Percentiles rank a stretch among this genome's conserved stretches.
Conservation (phyloP, 2,888 invertebrate species). For the Idaea straminata region DNA sequence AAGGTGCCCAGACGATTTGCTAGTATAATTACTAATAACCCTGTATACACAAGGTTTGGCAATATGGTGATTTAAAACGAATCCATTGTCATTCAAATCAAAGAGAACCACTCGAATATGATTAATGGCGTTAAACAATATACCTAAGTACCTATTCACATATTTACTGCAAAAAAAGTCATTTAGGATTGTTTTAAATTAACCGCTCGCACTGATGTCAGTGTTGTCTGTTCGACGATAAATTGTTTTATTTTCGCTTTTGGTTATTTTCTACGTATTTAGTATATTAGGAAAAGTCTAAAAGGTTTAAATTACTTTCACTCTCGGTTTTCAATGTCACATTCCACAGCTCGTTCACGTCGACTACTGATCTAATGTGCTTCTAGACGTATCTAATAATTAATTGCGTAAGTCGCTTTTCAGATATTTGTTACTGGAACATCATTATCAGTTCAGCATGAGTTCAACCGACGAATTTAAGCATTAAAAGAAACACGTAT, state of each 20-base stretch:
- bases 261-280: no score
- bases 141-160: constrained; percentile 9
- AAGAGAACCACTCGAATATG: constrained; percentile 30
- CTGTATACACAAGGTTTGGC: no score
- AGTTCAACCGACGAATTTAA: background rate
- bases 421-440: background rate
- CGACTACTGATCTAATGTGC: background rate
- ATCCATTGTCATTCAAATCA: background rate
- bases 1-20: no score
- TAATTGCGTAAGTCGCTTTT: background rate
- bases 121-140: constrained; percentile 32
- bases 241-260: no score
- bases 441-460: background rate
- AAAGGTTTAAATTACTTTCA: background rate
- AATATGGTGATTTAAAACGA: background rate
- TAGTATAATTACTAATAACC: no score
- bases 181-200: constrained; percentile 13
- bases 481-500: background rate
- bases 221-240: background rate
- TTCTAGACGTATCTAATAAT: background rate
- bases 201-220: constrained; percentile 3
- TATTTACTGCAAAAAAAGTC: constrained; percentile 9
- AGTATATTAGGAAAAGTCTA: no score
- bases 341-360: background rate
- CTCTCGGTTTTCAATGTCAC: background rate